Evolutionary conservation across 2,113 vertebrate genomes (phyloP).

Genomic region (Apodemus sylvaticus): DNA sequence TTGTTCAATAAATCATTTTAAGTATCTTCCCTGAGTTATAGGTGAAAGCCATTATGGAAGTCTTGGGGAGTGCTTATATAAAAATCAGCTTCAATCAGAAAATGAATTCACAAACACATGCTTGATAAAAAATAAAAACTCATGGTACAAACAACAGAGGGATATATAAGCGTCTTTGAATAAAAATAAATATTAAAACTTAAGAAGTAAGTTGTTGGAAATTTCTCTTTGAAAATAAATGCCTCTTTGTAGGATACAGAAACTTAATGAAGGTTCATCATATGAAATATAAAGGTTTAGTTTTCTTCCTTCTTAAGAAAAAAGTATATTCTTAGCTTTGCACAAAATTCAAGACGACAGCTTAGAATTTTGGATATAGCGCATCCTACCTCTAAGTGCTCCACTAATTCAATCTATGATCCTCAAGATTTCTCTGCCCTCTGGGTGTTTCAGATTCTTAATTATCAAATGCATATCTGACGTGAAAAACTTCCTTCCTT

Average conservation of each 20-base stretch:
- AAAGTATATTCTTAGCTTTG: background rate
- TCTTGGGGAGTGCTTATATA: constrained; percentile 42
- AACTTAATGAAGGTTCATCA: background rate
- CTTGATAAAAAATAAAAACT: constrained; percentile 68
- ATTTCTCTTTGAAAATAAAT: constrained; percentile 52
- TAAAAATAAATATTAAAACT: constrained; percentile 63
- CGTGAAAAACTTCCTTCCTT: background rate
- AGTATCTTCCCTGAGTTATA: constrained; percentile 51
- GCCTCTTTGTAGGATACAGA: background rate
- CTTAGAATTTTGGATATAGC: background rate
- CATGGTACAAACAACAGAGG: constrained; percentile 62
- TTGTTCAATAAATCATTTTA: constrained; percentile 75
- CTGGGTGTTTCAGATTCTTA: constrained; percentile 26
- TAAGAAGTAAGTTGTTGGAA: constrained; percentile 12
- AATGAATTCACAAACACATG: constrained; percentile 64
- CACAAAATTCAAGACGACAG: background rate
- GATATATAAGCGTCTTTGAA: constrained; percentile 16
- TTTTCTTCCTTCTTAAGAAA: background rate
- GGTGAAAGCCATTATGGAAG: constrained; percentile 51
- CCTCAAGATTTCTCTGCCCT: background rate
- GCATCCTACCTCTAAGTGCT: background rate
- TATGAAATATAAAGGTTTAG: constrained; percentile 33
- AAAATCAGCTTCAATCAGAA: constrained; percentile 72
- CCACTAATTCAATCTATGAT: background rate
- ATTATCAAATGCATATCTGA: background rate